Evolutionary conservation across 2,113 vertebrate species (phyloP).

Genomic region (Eudyptes chrysolophus): DNA sequence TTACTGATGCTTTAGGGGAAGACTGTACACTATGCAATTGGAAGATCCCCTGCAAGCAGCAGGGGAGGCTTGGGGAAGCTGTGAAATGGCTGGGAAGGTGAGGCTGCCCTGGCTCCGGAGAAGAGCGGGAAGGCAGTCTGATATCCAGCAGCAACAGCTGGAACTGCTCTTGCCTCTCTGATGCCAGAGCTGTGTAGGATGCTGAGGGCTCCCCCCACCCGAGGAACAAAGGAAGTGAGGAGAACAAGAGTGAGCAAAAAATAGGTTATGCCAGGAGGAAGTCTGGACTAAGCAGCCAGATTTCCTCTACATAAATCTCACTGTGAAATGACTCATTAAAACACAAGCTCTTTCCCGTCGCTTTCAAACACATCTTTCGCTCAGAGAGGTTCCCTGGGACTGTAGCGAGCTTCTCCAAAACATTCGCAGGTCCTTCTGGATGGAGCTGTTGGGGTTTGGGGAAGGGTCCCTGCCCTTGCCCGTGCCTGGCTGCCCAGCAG

Average conservation of each 20-base stretch:
- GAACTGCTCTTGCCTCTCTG: not conserved
- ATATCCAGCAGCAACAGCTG: not conserved
- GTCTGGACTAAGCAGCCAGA: not conserved
- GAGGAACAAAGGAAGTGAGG: not conserved
- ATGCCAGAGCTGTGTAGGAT: not conserved
- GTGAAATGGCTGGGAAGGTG: not conserved
- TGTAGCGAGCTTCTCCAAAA: fast-evolving
- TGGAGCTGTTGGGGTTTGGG: not conserved
- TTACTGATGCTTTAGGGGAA: not conserved
- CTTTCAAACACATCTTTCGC: not conserved
- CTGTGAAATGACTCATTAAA: not conserved
- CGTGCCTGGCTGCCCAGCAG: fast-evolving
- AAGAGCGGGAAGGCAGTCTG: not conserved
- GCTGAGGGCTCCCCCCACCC: not conserved
- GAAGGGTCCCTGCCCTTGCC: not conserved
- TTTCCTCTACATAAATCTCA: not conserved
- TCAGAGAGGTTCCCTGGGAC: fast-evolving
- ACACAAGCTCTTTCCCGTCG: not conserved
- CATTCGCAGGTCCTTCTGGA: fast-evolving
- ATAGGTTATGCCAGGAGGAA: not conserved
- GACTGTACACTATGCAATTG: fast-evolving
- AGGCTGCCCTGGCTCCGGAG: not conserved
- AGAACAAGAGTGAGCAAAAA: not conserved
- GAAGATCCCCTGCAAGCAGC: not conserved
- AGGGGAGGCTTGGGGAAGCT: not conserved